Conservation (phyloP, 2,113 vertebrate genomes). For the Crotalus viridis region DNA sequence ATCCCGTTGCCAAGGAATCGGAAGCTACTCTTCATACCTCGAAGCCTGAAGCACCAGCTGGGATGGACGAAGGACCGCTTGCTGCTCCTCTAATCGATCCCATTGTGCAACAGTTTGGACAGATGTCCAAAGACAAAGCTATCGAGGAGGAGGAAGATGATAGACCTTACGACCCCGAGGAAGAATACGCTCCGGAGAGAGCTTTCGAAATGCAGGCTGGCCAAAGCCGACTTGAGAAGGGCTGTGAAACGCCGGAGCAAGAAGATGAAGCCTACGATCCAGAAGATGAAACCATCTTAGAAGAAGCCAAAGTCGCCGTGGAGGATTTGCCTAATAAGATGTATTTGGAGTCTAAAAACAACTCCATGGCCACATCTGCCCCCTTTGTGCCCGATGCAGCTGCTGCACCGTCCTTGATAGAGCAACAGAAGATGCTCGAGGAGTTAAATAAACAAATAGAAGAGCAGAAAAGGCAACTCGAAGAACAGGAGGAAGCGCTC, state of each 20-base stretch:
- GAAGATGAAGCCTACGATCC: conserved; percentile 95
- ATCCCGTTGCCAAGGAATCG: conserved; percentile 66
- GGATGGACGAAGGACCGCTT: conserved; percentile 57
- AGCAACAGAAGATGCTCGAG: conserved; percentile 93
- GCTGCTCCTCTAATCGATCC: conserved; percentile 80
- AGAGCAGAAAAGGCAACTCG: conserved; percentile 90
- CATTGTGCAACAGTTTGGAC: conserved; percentile 92
- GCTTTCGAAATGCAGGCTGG: conserved; percentile 62
- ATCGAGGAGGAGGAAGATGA: conserved; percentile 85
- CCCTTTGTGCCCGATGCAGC: conserved; percentile 34
- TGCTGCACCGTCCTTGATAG: conserved; percentile 76
- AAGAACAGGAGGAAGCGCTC: conserved; percentile 91
- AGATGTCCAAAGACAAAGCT: conserved; percentile 80
- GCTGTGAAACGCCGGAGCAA: conserved; percentile 48
- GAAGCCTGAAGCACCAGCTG: conserved; percentile 53
- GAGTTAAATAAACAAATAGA: conserved; percentile 95
- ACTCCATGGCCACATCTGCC: conserved; percentile 36
- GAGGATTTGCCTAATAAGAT: conserved; percentile 72
- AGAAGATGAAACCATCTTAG: conserved; percentile 91
- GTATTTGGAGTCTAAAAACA: conserved; percentile 57
- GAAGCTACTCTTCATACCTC: conserved; percentile 44
- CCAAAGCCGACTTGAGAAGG: conserved; percentile 56
- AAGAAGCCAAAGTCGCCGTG: conserved; percentile 82
- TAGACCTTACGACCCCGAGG: conserved; percentile 92
- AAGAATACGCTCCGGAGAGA: conserved; percentile 85